Evolutionary conservation across 2,888 invertebrate genomes (phyloP).

Genomic region (Heliconius cydno): DNA sequence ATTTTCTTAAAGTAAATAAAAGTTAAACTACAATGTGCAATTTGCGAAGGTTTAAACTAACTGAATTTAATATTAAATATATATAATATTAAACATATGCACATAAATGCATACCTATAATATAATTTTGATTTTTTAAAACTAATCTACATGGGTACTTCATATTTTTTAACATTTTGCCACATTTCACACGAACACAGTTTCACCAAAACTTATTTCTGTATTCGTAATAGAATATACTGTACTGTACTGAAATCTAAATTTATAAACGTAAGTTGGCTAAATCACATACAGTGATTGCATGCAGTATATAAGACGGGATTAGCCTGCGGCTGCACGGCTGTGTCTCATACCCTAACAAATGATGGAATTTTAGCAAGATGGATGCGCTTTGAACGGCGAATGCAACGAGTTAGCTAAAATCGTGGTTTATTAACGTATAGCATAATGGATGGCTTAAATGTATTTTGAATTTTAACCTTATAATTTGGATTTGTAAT

Average conservation of each 20-base stretch:
- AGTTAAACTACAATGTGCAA: too few species aligned
- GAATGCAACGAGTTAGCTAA: conserved; percentile 15
- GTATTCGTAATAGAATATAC: not conserved
- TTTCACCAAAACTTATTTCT: not conserved
- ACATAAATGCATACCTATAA: too few species aligned
- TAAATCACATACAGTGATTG: conserved; percentile 25
- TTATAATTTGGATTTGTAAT: not conserved
- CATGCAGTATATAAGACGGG: conserved; percentile 47
- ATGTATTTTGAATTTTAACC: conserved; percentile 24
- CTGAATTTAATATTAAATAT: too few species aligned
- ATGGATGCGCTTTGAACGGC: conserved; percentile 53
- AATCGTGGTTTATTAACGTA: conserved; percentile 3
- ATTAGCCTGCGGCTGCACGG: conserved; percentile 45
- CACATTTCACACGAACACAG: not conserved
- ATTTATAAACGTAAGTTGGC: conserved; percentile 13
- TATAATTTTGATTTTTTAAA: too few species aligned
- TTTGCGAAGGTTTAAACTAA: too few species aligned
- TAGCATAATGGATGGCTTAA: not conserved
- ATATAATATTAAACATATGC: too few species aligned
- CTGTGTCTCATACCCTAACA: conserved; percentile 62
- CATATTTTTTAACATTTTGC: too few species aligned
- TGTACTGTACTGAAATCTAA: not conserved
- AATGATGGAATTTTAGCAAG: conserved; percentile 66
- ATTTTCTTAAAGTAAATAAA: too few species aligned
- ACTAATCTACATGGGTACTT: too few species aligned